Percentiles rank a stretch among this genome's conserved stretches.
Evolutionary conservation across 1,140 invertebrate genomes (phyloP).

Genomic region (Liolophura sinensis): DNA sequence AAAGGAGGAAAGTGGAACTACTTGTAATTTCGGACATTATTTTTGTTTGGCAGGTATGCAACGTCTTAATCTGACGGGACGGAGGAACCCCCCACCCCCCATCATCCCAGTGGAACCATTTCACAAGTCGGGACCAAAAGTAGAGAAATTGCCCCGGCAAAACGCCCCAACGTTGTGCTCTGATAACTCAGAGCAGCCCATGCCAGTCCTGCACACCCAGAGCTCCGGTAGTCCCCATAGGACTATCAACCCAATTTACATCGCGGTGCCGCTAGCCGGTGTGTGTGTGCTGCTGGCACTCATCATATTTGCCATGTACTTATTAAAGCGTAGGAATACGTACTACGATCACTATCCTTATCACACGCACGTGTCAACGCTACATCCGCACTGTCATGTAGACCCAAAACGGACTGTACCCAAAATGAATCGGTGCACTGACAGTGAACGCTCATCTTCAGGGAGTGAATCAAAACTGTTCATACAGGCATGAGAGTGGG

Average conservation of each 20-base stretch:
- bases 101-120: no score
- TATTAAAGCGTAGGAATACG: constrained; percentile 40
- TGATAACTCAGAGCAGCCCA: constrained; percentile 4
- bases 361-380: constrained; percentile 7
- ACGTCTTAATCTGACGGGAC: no score
- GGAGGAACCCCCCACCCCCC: no score
- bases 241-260: constrained; percentile 52
- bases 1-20: no score
- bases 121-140: no score
- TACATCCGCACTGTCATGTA: constrained; percentile 31
- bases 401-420: constrained; percentile 15
- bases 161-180: background rate
- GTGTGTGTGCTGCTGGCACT: constrained; percentile 50
- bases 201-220: constrained; percentile 17
- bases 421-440: constrained; percentile 46
- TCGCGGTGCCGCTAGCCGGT: constrained; percentile 52
- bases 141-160: no score
- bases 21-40: no score
- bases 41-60: no score
- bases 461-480: constrained; percentile 53
- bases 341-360: constrained; percentile 32
- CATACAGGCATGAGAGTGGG: constrained; percentile 34
- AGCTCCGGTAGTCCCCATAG: constrained; percentile 7
- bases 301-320: constrained; percentile 54
- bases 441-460: constrained; percentile 51